Base-by-base conservation (phyloP, 2,888 invertebrate species). In the Amphiduros pacificus region DNA sequence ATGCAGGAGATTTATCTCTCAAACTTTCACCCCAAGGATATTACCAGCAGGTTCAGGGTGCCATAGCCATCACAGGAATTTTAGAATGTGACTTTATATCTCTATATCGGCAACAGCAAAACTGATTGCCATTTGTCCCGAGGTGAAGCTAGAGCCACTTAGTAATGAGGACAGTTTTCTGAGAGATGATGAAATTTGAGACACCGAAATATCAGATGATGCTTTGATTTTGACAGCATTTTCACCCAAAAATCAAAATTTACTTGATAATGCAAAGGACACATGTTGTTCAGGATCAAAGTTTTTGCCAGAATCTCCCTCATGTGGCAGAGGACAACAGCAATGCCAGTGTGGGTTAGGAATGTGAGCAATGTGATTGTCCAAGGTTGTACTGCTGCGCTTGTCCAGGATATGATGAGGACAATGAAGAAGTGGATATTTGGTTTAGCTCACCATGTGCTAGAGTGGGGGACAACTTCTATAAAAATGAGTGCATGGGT, bases 41-140 rank as follows among this genome's bases (percentile, higher is more conserved):
- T 40, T 57, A 49, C 20, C 48, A 64, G 28, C 58, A 64, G 44
- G 50, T 64, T 6, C 22, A n/a, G 36, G 32, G 52, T 0, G 50
- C 58, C 20, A 14, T 41, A 49, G 61, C 49, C 11, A 40, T 64
- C 20, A 22, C 57, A 9, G 26, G 28, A 20, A 28, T 24, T 14
- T 14, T 28, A 2, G 32, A 29, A 6, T 54, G 58, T 17, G 54
- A 44, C 2, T 44, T 64, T 24, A n/a, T n/a, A n/a, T n/a, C n/a
- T n/a, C n/a, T n/a, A n/a, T n/a, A n/a, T n/a, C n/a, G n/a, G n/a
- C n/a, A n/a, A n/a, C n/a, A n/a, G n/a, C n/a, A n/a, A n/a, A n/a
- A n/a, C n/a, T n/a, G n/a, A n/a, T n/a, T n/a, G n/a, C n/a, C n/a
- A n/a, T n/a, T n/a, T n/a, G n/a, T n/a, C n/a, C n/a, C n/a, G n/a